phyloP scores from a whole-genome alignment of 2,888 invertebrate genomes.

The Drosophila leonis region DNA sequence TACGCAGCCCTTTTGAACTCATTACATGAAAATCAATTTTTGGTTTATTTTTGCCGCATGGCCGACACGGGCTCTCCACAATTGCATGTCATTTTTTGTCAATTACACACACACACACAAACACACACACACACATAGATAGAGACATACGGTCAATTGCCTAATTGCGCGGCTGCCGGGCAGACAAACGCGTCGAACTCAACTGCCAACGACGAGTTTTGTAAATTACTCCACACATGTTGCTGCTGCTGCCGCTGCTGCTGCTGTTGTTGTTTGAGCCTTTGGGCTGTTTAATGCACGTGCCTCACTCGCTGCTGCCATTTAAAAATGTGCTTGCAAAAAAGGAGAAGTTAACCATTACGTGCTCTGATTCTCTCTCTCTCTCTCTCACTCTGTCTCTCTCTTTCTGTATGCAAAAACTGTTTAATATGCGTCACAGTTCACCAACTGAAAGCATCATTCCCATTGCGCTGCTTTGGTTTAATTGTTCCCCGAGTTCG shows the following conservation, averaged over 20 bases:
- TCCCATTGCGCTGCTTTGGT: slow-evolving; percentile 40
- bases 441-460: slow-evolving; percentile 43
- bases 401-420: slow-evolving; percentile 23
- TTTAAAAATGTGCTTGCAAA: slow-evolving; percentile 74
- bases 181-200: slow-evolving; percentile 76
- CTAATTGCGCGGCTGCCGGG: slow-evolving; percentile 67
- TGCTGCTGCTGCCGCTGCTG: slow-evolving; percentile 40
- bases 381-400: background rate
- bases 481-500: slow-evolving; percentile 51
- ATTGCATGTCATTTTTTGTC: slow-evolving; percentile 70
- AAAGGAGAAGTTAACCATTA: slow-evolving; percentile 48
- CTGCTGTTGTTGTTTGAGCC: slow-evolving; percentile 45
- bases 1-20: slow-evolving; percentile 67
- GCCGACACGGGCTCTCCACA: slow-evolving; percentile 43
- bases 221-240: slow-evolving; percentile 74
- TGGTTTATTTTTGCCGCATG: slow-evolving; percentile 69
- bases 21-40: slow-evolving; percentile 79
- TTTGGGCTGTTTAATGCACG: slow-evolving; percentile 81
- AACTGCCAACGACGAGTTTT: slow-evolving; percentile 65
- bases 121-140: slow-evolving; percentile 24
- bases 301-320: slow-evolving; percentile 64
- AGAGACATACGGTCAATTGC: slow-evolving; percentile 65
- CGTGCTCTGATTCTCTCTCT: slow-evolving; percentile 48
- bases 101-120: slow-evolving; percentile 56
- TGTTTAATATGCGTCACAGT: slow-evolving; percentile 66